These are phyloP conservation scores for Eutolmus rufibarbis DNA, from an alignment of 2,888 invertebrate genomes.

Conservation along the genomic window DNA sequence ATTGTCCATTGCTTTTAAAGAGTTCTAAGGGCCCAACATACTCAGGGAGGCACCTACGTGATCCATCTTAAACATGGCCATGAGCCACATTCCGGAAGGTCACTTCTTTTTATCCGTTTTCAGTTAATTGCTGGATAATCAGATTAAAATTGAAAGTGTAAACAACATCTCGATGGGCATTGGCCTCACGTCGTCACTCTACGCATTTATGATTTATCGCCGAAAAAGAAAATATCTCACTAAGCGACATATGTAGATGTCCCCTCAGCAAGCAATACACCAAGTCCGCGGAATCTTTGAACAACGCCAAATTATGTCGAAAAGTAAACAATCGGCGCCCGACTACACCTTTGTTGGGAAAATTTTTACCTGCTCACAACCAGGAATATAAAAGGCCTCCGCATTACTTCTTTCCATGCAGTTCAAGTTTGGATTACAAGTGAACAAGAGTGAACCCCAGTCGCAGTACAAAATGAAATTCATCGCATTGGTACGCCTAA, in stretches of 20 bases:
- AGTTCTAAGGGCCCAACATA: not conserved
- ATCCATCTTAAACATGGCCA: not conserved
- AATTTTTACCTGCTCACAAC: not conserved
- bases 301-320: slow-evolving; percentile 24
- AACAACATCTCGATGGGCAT: slow-evolving; percentile 9
- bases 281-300: not conserved
- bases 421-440: slow-evolving; percentile 41
- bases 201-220: not conserved
- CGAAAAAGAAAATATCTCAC: not conserved
- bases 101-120: slow-evolving; percentile 8
- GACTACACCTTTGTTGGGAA: slow-evolving; percentile 47
- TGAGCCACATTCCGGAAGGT: slow-evolving; percentile 30
- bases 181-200: not conserved
- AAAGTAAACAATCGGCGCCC: slow-evolving; percentile 26
- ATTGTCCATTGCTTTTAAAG: not conserved
- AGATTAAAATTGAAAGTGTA: slow-evolving; percentile 30
- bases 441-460: slow-evolving; percentile 35
- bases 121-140: slow-evolving; percentile 6
- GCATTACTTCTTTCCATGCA: slow-evolving; percentile 39
- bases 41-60: not conserved
- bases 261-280: not conserved
- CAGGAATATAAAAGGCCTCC: slow-evolving; percentile 43
- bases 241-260: not conserved
- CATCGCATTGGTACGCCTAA: slow-evolving; percentile 44
- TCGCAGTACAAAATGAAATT: slow-evolving; percentile 43